Evolutionary conservation across 2,888 invertebrate species (phyloP), one percentile per base, ranked within the genome.

Genomic region (Cylloceria caligata): DNA sequence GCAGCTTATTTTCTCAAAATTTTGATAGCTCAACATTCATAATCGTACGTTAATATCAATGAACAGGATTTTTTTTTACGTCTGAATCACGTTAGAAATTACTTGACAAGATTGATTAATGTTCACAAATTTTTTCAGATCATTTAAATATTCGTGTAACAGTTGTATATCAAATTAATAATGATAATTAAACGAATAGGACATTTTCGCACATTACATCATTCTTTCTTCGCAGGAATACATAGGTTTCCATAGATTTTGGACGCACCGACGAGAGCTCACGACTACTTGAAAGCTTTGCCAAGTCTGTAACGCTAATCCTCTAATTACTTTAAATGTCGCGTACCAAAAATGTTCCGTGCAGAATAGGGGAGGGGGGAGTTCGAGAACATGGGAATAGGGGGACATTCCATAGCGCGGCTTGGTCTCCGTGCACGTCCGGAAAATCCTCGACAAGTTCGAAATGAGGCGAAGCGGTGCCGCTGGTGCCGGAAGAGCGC

Each of bases 391-490:
- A n/a, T n/a, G 36, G 55, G 49, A 81, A 76, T 80, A 65, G 77
- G 19, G 34, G 69, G 52, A 55, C 16, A 57, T 78, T 62, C 47
- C n/a, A 36, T 49, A 45, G 16, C 16, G 55, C 62, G 42, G 36
- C 21, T 67, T 42, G 49, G 19, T 27, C 82, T 64, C 62, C 68
- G 67, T 76, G 76, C 76, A 83, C 83, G 72, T 83, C 64, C 79
- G 80, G 79, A 49, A 83, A 80, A 83, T 80, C 80, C 83, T 76
- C 79, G 83, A 83, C 83, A 83, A 83, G 80, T 80, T 83, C 72
- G 87, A 83, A 87, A 86, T 85, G 85, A 86, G 84, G 83, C 82
- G 85, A 84, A 81, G 81, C 69, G 79, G 87, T 84, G 75, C 65
- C 60, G 62, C 52, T 49, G 55, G 74, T 55, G 80, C 52, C 64